Base-by-base conservation (phyloP, 2,888 invertebrate genomes). In the Hesperia comma region DNA sequence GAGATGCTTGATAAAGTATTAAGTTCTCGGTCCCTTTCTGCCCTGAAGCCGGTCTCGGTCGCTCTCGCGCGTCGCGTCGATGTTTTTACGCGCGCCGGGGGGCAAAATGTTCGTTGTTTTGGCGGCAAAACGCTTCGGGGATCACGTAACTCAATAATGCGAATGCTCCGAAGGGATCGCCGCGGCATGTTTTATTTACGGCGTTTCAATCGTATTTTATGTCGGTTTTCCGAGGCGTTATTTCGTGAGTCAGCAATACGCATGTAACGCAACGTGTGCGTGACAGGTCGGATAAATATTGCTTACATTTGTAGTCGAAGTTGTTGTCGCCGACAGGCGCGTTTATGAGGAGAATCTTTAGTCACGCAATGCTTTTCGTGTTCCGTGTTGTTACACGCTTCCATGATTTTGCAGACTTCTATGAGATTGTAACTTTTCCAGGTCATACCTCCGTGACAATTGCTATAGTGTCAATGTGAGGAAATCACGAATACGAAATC, bases 41-140 rank as follows among this genome's bases (percentile, higher is more conserved):
- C 80, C 83, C 77, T 80, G 76, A 78, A 72, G 79, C 79, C 67
- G 78, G 74, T 77, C 74, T 87, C 88, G 87, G 84, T 81, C 78
- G 90, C 84, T 71, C 84, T 77, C 88, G 72, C 79, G 76, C 61
- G 72, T 73, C 72, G 75, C 77, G 86, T 85, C 81, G 85, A 89
- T 88, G 92, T 90, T 91, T 92, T 91, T 90, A 90, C 87, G 83
- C 92, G 83, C 92, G 92, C 92, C 91, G 86, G 92, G 92, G 91
- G 92, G 90, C 89, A 88, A 88, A 90, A 87, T 89, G 90, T 87
- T 87, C 87, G 90, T 92, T 92, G 92, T 91, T 92, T 92, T 92
- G 92, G 92, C 92, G 92, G 92, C 92, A 92, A 92, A 92, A 92
- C 86, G 92, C 92, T 90, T 87, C 86, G 83, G 91, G 90, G 90